Conservation (phyloP, 1,140 invertebrate species). For the Harpegnathos saltator region DNA sequence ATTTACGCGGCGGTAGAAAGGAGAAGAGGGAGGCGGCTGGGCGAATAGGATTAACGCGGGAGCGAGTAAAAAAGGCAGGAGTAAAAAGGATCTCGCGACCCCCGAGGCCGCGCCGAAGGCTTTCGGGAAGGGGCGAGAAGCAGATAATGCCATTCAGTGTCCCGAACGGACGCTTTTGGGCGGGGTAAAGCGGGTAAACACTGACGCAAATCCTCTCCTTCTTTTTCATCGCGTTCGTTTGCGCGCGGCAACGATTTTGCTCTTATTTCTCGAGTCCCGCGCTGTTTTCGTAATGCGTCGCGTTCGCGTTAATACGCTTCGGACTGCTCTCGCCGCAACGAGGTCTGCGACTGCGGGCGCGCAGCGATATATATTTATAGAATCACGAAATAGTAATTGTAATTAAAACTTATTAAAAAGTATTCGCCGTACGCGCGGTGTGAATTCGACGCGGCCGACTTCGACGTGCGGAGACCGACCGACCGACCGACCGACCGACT, state of each 20-base stretch:
- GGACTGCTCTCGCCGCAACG: no score
- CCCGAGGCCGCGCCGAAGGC: conserved; percentile 29
- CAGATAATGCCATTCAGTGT: conserved; percentile 68
- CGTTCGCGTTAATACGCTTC: conserved; percentile 1
- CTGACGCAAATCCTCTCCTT: conserved; percentile 59
- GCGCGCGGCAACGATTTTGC: background rate
- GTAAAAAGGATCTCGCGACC: conserved; percentile 30
- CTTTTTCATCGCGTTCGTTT: background rate
- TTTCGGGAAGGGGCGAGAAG: conserved; percentile 41
- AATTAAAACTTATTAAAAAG: no score
- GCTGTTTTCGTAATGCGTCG: background rate
- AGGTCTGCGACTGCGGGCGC: no score
- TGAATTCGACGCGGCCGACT: no score
- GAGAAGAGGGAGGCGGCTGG: background rate
- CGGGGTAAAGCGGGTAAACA: conserved; percentile 57
- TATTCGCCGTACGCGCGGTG: no score
- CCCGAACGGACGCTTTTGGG: conserved; percentile 62
- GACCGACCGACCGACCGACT: no score
- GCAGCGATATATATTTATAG: no score
- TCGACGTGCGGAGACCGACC: no score
- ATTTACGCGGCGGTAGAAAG: conserved; percentile 34
- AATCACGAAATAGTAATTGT: no score
- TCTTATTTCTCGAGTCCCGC: background rate
- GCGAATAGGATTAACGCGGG: conserved; percentile 20
- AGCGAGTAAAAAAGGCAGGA: conserved; percentile 29